Evolutionary conservation across 2,888 invertebrate species (phyloP), one percentile per base, ranked within the genome.

Genomic region (Amblyjoppa proteus): DNA sequence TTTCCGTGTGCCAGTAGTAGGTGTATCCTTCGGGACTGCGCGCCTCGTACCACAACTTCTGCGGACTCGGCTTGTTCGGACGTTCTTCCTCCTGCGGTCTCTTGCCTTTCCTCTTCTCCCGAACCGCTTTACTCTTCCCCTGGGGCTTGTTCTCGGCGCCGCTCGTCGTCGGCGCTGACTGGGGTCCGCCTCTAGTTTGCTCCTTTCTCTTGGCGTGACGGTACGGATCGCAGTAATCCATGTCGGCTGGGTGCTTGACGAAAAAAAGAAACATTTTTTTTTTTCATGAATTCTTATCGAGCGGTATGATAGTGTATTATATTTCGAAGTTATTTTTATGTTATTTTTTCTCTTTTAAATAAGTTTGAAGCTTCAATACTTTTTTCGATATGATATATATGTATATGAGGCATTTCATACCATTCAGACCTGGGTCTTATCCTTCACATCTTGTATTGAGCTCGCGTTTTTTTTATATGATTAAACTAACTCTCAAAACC

Each of bases 1-100:
- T 98, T 88, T 96, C 95, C 1, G 96, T 96, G 93, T 98, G 97
- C 98, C 98, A 98, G 91, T 97, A 99, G 93, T 98, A 98, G 0
- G 96, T 95, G 89, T 96, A 95, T 0, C 97, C 98, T 90, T 97
- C 97, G 70, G 96, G 96, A 85, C 96, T 96, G 88, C 96, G 96
- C 0, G 96, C 96, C 94, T 98, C 98, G 87, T 97, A 96, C 98
- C 98, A 98, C 31, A 96, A 92, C 71, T 95, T 95, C 3, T 83
- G 89, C 13, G 93, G 91, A 53, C 71, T 58, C 68, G 85, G 75
- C 80, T 88, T 90, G 73, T 75, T 75, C 3, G 83, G 45, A 70
- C 81, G 81, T 41, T 90, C 89, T 20, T 91, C 89, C 64, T 89
- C 89, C 38, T 89, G 86, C 4, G 83, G 69, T 51, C 87, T 90